These are phyloP conservation scores for Heliconius sara DNA, from an alignment of 2,888 invertebrate genomes.

Conservation along the genomic window DNA sequence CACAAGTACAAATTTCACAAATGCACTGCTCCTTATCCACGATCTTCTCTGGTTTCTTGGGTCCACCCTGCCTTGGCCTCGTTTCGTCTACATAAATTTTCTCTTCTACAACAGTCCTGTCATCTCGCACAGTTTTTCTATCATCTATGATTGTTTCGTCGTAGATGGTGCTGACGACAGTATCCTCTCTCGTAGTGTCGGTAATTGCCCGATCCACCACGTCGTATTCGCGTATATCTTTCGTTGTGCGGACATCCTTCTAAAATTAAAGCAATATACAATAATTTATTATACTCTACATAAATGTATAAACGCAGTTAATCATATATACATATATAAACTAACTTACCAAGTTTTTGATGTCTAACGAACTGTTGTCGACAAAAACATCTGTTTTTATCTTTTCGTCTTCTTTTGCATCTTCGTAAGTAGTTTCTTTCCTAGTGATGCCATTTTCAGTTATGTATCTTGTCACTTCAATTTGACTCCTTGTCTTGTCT, in stretches of 20 bases:
- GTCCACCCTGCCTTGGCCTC: slow-evolving; percentile 70
- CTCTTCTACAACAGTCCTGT: slow-evolving; percentile 68
- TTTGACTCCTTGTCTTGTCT: slow-evolving; percentile 78
- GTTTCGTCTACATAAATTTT: slow-evolving; percentile 73
- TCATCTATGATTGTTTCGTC: slow-evolving; percentile 76
- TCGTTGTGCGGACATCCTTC: slow-evolving; percentile 81
- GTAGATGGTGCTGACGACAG: slow-evolving; percentile 76
- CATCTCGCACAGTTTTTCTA: slow-evolving; percentile 78
- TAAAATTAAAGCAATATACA: slow-evolving; percentile 55
- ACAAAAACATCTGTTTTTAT: slow-evolving; percentile 80
- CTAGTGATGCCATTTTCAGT: slow-evolving; percentile 78
- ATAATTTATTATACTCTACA: slow-evolving; percentile 5
- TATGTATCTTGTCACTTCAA: slow-evolving; percentile 79
- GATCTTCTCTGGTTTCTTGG: slow-evolving; percentile 73
- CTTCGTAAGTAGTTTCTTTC: slow-evolving; percentile 80
- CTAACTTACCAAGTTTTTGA: slow-evolving; percentile 80
- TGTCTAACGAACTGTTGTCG: slow-evolving; percentile 80
- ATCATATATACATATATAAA: background rate
- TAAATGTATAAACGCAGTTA: background rate
- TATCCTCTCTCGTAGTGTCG: slow-evolving; percentile 74
- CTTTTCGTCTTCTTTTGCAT: slow-evolving; percentile 80
- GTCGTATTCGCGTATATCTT: slow-evolving; percentile 78
- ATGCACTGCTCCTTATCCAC: slow-evolving; percentile 91
- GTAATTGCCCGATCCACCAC: slow-evolving; percentile 81
- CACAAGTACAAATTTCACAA: slow-evolving; percentile 95